phyloP scores from a whole-genome alignment of 2,113 vertebrate genomes.

The Corythaeola cristata region DNA sequence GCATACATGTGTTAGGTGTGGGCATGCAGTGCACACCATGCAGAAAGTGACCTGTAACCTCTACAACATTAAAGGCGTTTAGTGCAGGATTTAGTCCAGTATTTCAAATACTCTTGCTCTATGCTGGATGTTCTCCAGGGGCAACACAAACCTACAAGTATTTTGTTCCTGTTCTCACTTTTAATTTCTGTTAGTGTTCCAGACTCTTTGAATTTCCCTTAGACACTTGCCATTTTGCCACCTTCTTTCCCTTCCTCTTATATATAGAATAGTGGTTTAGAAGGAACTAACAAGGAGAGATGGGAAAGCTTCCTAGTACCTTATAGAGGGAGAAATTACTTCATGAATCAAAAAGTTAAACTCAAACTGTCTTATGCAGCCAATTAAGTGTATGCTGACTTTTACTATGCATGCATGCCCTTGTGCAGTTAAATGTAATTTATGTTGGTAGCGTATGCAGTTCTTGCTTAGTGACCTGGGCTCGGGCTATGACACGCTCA shows the following conservation, averaged over 20 bases:
- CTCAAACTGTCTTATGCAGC: background rate
- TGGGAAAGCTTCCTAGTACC: background rate
- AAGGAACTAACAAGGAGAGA: background rate
- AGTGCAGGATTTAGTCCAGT: background rate
- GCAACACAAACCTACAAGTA: background rate
- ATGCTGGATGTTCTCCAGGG: background rate
- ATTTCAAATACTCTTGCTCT: background rate
- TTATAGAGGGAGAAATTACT: background rate
- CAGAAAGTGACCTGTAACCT: background rate
- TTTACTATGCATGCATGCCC: background rate
- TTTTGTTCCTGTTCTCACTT: background rate
- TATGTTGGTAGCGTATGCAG: background rate
- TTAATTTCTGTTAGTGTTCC: background rate
- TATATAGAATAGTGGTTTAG: background rate
- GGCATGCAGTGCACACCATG: background rate
- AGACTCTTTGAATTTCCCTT: background rate
- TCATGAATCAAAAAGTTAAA: conserved; percentile 4
- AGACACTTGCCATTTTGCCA: background rate
- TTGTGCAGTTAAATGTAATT: background rate
- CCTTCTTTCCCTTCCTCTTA: background rate
- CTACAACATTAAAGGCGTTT: background rate
- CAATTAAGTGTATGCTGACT: background rate
- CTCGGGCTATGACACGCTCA: background rate
- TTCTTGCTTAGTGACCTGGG: background rate
- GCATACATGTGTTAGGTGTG: background rate